These are phyloP conservation scores for Aplysina aerophoba DNA, from an alignment of 37 sponge, comb jelly and placozoan species.

Conservation along the genomic window DNA sequence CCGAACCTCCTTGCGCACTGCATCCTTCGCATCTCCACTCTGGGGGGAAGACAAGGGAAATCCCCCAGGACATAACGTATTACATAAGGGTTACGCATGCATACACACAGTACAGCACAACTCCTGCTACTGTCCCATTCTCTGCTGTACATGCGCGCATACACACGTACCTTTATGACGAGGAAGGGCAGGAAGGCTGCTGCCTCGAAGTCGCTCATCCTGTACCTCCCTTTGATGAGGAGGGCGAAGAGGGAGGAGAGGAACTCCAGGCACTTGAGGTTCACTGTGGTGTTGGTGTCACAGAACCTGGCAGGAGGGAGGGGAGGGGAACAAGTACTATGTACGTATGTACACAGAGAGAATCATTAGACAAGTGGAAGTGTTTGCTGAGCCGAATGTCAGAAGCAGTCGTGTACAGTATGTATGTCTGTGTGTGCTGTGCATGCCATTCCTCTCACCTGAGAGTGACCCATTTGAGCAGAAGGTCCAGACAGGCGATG, in stretches of 20 bases:
- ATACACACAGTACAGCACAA: too few species aligned
- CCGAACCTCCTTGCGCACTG: constrained; percentile 85
- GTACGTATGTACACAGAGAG: background rate
- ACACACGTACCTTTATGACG: constrained; percentile 63
- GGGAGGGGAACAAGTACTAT: background rate
- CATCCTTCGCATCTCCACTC: constrained; percentile 92
- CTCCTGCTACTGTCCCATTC: too few species aligned
- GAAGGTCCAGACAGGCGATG: constrained; percentile 68
- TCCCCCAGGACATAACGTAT: too few species aligned
- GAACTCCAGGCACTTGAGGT: constrained; percentile 85
- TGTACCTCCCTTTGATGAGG: constrained; percentile 48
- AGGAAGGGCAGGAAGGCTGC: constrained; percentile 83
- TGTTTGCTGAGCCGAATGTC: background rate
- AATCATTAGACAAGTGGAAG: background rate
- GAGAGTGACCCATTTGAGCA: constrained; percentile 86
- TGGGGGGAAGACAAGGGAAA: constrained; percentile 17
- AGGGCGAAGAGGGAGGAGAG: constrained; percentile 62
- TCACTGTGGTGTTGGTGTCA: constrained; percentile 89
- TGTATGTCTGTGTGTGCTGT: constrained; percentile 16
- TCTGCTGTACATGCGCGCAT: background rate
- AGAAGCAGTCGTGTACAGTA: background rate
- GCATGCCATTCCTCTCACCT: constrained; percentile 39
- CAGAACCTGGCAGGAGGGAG: background rate
- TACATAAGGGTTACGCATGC: too few species aligned
- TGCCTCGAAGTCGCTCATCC: constrained; percentile 85